Conservation (phyloP, 2,888 invertebrate genomes). For the Tipula confusa region DNA sequence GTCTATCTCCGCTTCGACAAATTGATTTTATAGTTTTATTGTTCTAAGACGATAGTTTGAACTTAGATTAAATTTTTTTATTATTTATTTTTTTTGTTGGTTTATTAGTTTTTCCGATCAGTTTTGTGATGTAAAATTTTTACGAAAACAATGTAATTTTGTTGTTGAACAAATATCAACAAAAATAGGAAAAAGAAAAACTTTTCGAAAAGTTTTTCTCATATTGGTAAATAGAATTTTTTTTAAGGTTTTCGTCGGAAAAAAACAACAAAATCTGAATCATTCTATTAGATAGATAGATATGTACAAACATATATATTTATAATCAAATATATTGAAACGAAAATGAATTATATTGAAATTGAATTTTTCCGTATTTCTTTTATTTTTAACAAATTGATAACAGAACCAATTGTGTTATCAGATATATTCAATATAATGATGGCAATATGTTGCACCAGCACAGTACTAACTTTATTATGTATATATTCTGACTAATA, state of each 20-base stretch:
- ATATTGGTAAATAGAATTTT: constrained; percentile 6
- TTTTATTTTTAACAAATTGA: too few relatives aligned
- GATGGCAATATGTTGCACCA: not conserved
- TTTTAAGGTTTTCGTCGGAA: not conserved
- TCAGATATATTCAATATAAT: not conserved
- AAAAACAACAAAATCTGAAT: not conserved
- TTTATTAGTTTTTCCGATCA: constrained; percentile 25
- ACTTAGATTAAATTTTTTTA: not conserved
- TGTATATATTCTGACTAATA: too few relatives aligned
- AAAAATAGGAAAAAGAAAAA: not conserved
- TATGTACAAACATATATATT: not conserved
- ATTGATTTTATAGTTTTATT: constrained; percentile 12
- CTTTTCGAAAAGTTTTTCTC: not conserved
- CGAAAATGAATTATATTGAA: not conserved
- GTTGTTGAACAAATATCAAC: not conserved
- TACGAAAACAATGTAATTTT: not conserved
- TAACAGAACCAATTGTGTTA: not conserved
- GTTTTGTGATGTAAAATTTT: not conserved
- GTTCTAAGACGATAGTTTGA: constrained; percentile 20
- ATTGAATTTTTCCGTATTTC: not conserved
- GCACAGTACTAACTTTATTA: too few relatives aligned
- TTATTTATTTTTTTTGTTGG: not conserved
- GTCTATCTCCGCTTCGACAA: not conserved
- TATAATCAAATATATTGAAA: not conserved
- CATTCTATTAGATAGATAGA: not conserved